phyloP scores from a whole-genome alignment of 2,888 invertebrate genomes.

The Amiota minor region DNA sequence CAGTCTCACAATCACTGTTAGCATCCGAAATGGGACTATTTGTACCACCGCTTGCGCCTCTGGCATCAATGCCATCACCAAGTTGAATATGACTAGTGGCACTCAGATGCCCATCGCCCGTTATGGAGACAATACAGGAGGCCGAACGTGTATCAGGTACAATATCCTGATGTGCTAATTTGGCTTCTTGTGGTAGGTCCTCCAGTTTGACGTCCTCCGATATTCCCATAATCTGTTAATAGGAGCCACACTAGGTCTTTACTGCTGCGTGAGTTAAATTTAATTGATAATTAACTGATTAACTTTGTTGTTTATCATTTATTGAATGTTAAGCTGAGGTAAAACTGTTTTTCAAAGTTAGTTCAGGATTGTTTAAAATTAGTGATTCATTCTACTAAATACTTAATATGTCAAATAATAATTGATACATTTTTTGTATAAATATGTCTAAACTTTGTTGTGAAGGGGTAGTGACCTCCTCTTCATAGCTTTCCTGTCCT shows the following conservation, averaged over 20 bases:
- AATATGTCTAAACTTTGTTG: too few relatives aligned
- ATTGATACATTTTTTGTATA: too few relatives aligned
- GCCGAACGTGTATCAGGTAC: constrained; percentile 72
- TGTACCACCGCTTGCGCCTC: constrained; percentile 71
- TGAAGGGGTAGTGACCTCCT: too few relatives aligned
- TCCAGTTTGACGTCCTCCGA: constrained; percentile 75
- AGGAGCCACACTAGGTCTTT: not conserved
- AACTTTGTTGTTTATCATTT: not conserved
- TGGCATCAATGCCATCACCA: constrained; percentile 55
- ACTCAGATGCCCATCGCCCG: constrained; percentile 41
- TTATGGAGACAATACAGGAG: constrained; percentile 65
- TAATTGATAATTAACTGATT: not conserved
- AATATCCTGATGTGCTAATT: constrained; percentile 72
- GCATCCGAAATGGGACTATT: constrained; percentile 76
- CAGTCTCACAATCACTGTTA: constrained; percentile 79
- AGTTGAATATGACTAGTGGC: not conserved
- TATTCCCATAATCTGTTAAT: constrained; percentile 73
- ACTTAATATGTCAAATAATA: too few relatives aligned
- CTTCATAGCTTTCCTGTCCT: too few relatives aligned
- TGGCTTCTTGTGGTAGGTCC: constrained; percentile 73
- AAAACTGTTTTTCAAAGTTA: too few relatives aligned
- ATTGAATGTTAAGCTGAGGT: not conserved
- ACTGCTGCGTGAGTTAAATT: not conserved
- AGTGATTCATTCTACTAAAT: too few relatives aligned
- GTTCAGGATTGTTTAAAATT: too few relatives aligned